Evolutionary conservation across 2,888 invertebrate genomes (phyloP).

Genomic region (Nyleta sp.): DNA sequence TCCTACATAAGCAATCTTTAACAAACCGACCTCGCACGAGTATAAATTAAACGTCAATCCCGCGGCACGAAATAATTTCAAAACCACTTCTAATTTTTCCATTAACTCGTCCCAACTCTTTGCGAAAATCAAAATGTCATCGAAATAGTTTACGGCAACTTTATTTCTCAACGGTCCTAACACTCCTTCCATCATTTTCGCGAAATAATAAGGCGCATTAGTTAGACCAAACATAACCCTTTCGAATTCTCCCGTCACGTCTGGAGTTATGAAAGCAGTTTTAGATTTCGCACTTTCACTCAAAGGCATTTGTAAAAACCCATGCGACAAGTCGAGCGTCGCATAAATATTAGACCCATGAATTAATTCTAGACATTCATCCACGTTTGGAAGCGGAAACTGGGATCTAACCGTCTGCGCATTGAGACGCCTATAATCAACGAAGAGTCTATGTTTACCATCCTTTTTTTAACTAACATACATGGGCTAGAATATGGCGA

Average conservation of each 20-base stretch:
- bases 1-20: neutral
- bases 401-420: conserved; percentile 50
- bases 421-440: conserved; percentile 64
- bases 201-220: conserved; percentile 73
- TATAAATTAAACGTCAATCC: conserved; percentile 9
- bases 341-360: neutral
- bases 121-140: conserved; percentile 72
- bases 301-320: conserved; percentile 63
- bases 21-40: neutral
- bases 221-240: conserved; percentile 73
- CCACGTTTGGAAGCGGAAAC: conserved; percentile 63
- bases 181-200: conserved; percentile 69
- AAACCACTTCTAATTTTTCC: conserved; percentile 62
- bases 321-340: neutral
- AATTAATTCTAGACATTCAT: conserved; percentile 36
- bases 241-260: conserved; percentile 72
- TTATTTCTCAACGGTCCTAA: conserved; percentile 64
- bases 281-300: conserved; percentile 57
- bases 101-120: conserved; percentile 67
- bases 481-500: conserved; percentile 66
- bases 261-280: conserved; percentile 73
- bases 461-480: conserved; percentile 61
- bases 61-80: conserved; percentile 55
- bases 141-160: conserved; percentile 70
- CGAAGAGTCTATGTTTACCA: conserved; percentile 55